These are phyloP conservation scores for Palythoa grandis DNA, from an alignment of 92 coral and sea anemone genomes.

Conservation along the genomic window DNA sequence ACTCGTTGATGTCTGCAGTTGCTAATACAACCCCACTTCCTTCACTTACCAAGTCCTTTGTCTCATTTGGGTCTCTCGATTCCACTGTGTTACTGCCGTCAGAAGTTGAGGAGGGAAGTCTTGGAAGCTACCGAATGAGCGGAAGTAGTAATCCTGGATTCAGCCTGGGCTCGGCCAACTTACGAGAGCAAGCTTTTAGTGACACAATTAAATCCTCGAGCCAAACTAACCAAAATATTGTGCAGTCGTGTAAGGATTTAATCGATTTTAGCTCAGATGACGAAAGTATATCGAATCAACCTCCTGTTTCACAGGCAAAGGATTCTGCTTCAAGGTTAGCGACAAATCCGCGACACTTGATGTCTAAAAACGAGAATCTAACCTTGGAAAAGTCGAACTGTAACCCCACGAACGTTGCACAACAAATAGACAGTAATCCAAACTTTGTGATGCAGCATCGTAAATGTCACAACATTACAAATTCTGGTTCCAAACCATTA, in stretches of 20 bases:
- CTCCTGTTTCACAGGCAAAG: background rate
- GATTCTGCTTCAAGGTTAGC: background rate
- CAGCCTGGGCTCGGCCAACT: conserved; percentile 9
- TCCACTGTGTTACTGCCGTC: conserved; percentile 51
- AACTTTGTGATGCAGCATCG: background rate
- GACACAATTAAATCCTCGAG: background rate
- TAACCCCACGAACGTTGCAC: background rate
- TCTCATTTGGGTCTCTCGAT: conserved; percentile 71
- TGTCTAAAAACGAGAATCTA: background rate
- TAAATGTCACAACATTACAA: background rate
- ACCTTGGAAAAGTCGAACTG: background rate
- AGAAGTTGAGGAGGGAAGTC: conserved; percentile 27
- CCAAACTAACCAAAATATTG: background rate
- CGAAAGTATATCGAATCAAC: background rate
- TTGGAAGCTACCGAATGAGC: background rate
- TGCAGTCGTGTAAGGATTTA: background rate
- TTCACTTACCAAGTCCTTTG: conserved; percentile 50
- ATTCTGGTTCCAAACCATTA: background rate
- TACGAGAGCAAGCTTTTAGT: conserved; percentile 12
- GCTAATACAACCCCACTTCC: conserved; percentile 5
- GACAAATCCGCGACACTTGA: background rate
- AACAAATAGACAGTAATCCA: background rate
- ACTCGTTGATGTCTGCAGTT: conserved; percentile 27
- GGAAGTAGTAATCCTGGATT: conserved; percentile 24
- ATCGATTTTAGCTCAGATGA: conserved; percentile 42